Conservation (phyloP, 2,888 invertebrate species). For the Taphrorychus bicolor region DNA sequence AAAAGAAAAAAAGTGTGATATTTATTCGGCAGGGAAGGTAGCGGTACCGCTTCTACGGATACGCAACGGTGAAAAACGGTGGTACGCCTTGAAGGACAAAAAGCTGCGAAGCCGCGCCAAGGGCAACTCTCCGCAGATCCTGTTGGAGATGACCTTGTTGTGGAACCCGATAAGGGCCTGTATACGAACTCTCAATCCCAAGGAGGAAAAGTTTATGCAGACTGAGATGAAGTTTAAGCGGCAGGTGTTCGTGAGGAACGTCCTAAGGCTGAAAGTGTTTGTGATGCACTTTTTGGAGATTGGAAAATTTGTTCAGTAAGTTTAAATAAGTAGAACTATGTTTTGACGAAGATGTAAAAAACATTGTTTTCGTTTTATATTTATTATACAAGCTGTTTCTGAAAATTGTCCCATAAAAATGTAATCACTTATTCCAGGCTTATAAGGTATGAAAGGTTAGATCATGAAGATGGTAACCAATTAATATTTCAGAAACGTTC, state of each 20-base stretch:
- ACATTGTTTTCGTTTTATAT: background rate
- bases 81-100: slow-evolving; percentile 97
- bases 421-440: too few relatives aligned
- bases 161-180: slow-evolving; percentile 96
- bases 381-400: too few relatives aligned
- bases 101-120: slow-evolving; percentile 90
- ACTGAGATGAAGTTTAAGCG: slow-evolving; percentile 95
- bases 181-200: slow-evolving; percentile 91
- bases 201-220: slow-evolving; percentile 94
- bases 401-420: too few relatives aligned
- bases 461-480: too few relatives aligned
- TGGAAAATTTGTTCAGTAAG: slow-evolving; percentile 91
- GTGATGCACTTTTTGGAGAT: slow-evolving; percentile 88
- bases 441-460: too few relatives aligned
- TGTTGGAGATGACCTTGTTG: slow-evolving; percentile 88
- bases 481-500: too few relatives aligned
- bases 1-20: background rate
- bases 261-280: slow-evolving; percentile 89
- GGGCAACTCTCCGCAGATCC: slow-evolving; percentile 88
- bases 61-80: slow-evolving; percentile 88
- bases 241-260: slow-evolving; percentile 91
- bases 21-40: slow-evolving; percentile 76
- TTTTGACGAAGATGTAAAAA: background rate
- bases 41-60: slow-evolving; percentile 70
- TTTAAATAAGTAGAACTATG: slow-evolving; percentile 43